Conservation (phyloP, 2,797 vertebrate species). For the Trematomus bernacchii region DNA sequence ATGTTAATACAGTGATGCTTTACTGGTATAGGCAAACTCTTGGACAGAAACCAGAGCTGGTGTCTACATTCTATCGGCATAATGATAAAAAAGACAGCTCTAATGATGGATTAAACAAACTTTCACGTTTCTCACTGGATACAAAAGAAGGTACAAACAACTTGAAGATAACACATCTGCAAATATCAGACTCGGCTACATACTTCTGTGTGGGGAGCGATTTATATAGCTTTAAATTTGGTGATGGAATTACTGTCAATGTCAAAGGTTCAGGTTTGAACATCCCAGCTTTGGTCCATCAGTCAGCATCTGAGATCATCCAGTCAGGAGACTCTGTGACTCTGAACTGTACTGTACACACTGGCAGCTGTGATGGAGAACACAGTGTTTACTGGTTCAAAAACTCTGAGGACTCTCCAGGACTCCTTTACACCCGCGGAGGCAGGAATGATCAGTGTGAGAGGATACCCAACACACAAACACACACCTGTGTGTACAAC, state of each 20-base stretch:
- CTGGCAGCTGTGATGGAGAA: slow-evolving; percentile 46
- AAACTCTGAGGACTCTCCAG: slow-evolving; percentile 28
- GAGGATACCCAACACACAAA: background rate
- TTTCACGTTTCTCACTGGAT: slow-evolving; percentile 12
- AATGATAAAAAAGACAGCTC: background rate
- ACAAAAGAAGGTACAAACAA: background rate
- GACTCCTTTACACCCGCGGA: slow-evolving; percentile 51
- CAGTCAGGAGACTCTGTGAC: slow-evolving; percentile 49
- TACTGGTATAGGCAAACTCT: slow-evolving; percentile 31
- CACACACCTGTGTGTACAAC: slow-evolving; percentile 62
- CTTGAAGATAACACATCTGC: slow-evolving; percentile 17
- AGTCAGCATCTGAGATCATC: slow-evolving; percentile 18
- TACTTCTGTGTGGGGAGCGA: slow-evolving; percentile 15
- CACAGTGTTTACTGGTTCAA: slow-evolving; percentile 71
- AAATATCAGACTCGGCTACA: slow-evolving; percentile 19
- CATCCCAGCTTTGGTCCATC: slow-evolving; percentile 32
- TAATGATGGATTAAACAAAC: slow-evolving; percentile 26
- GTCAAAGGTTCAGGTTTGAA: background rate
- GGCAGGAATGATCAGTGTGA: background rate
- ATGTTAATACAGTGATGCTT: background rate
- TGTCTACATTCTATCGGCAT: slow-evolving; percentile 24
- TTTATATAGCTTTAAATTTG: background rate
- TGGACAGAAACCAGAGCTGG: slow-evolving; percentile 11
- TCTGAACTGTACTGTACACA: slow-evolving; percentile 61
- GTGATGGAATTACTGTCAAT: background rate